A percentile compares a stretch with the other conserved stretches of the same genome.
Evolutionary conservation across 2,113 vertebrate species (phyloP).

Genomic region (Peromyscus leucopus): DNA sequence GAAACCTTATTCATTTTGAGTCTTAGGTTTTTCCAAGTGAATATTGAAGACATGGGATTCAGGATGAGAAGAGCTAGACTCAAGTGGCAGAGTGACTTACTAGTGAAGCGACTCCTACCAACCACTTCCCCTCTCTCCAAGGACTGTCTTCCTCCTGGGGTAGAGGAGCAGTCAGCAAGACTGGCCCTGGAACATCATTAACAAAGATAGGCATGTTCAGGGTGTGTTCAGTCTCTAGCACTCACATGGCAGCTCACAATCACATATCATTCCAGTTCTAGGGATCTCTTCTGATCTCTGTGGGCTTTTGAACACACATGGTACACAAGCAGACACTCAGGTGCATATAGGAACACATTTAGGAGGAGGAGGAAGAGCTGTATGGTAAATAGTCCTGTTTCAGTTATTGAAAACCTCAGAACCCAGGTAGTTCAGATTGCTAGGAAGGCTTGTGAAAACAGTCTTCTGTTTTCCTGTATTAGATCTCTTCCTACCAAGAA

Average conservation of each 20-base stretch:
- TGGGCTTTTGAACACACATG: background rate
- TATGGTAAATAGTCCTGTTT: background rate
- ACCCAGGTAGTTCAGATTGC: background rate
- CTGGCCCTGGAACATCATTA: background rate
- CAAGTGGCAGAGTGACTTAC: background rate
- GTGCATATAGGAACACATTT: background rate
- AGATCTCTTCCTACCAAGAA: background rate
- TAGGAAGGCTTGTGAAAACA: background rate
- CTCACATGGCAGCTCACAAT: background rate
- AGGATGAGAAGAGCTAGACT: background rate
- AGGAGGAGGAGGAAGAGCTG: background rate
- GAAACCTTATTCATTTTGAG: background rate
- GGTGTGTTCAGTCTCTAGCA: too few species aligned
- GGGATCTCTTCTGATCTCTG: background rate
- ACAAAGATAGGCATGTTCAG: background rate
- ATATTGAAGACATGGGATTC: background rate
- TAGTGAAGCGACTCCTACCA: background rate
- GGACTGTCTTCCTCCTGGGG: background rate
- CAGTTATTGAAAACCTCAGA: background rate
- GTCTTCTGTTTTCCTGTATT: background rate
- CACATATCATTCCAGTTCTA: background rate
- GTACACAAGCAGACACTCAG: background rate
- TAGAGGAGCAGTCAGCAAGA: background rate
- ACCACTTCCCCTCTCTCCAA: background rate
- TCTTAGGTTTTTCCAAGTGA: background rate